These are phyloP conservation scores for Paramisgurnus dabryanus DNA, from an alignment of 2,113 vertebrate genomes.

Conservation along the genomic window DNA sequence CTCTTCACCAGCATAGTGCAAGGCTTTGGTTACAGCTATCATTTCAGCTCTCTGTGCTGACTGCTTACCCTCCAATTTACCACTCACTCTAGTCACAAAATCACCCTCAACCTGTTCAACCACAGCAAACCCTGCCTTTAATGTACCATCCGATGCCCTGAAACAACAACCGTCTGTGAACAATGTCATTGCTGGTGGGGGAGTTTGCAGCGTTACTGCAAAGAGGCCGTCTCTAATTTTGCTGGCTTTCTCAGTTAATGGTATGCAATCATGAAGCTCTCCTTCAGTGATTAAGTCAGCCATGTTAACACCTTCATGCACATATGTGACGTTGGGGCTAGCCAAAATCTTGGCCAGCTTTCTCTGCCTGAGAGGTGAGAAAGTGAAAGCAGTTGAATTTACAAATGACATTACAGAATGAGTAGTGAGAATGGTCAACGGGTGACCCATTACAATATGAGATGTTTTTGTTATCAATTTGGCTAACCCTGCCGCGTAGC, in stretches of 20 bases:
- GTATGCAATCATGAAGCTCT: not conserved
- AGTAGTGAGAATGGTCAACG: too few relatives aligned
- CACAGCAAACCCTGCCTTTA: conserved; percentile 6
- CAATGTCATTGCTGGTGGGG: not conserved
- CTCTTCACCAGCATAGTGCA: too few relatives aligned
- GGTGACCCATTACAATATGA: not conserved
- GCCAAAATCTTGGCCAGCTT: not conserved
- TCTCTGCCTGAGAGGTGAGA: not conserved
- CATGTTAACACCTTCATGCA: conserved; percentile 3
- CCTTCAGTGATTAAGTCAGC: conserved; percentile 5
- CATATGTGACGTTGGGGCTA: not conserved
- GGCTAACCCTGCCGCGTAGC: not conserved
- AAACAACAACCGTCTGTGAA: conserved; percentile 3
- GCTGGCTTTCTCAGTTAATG: too few relatives aligned
- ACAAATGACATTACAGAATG: too few relatives aligned
- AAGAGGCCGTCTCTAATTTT: not conserved
- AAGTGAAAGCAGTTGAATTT: too few relatives aligned
- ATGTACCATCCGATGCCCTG: not conserved
- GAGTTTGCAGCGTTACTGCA: not conserved
- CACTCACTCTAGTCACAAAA: too few relatives aligned
- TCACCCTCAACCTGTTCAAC: not conserved
- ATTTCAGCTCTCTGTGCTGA: too few relatives aligned
- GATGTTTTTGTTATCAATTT: not conserved
- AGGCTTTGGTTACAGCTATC: too few relatives aligned
- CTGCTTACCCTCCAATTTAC: too few relatives aligned